Conservation (phyloP, 2,888 invertebrate species). For the Therioaphis trifolii region DNA sequence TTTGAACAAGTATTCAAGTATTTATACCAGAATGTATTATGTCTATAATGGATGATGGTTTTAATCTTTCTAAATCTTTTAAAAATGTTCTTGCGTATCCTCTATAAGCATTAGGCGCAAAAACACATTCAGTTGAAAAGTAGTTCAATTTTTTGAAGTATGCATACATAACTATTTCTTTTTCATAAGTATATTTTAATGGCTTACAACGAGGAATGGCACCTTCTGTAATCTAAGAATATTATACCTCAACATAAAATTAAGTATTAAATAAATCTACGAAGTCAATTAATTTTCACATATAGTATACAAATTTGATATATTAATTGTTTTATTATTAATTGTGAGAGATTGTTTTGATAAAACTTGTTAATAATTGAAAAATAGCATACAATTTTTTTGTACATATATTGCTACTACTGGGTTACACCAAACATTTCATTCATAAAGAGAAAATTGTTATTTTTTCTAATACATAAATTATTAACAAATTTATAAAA, state of each 20-base stretch:
- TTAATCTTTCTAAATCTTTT: slow-evolving; percentile 94
- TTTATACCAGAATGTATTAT: slow-evolving; percentile 86
- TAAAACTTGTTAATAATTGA: too few species aligned
- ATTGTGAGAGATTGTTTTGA: too few species aligned
- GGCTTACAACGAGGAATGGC: slow-evolving; percentile 93
- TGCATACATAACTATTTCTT: slow-evolving; percentile 99
- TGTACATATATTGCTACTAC: too few species aligned
- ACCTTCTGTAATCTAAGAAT: slow-evolving; percentile 79
- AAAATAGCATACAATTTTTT: too few species aligned
- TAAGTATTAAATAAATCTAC: slow-evolving; percentile 49
- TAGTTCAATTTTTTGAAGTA: slow-evolving; percentile 95
- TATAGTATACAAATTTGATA: too few species aligned
- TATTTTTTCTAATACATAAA: too few species aligned
- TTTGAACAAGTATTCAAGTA: background rate
- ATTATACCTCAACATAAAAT: slow-evolving; percentile 19
- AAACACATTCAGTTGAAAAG: slow-evolving; percentile 98
- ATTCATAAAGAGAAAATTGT: too few species aligned
- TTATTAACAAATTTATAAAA: too few species aligned
- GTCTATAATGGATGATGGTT: slow-evolving; percentile 91
- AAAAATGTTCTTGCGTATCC: slow-evolving; percentile 90
- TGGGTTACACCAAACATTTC: too few species aligned
- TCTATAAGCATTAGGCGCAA: slow-evolving; percentile 97
- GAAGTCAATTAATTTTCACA: too few species aligned
- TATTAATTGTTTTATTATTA: too few species aligned
- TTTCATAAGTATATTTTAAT: slow-evolving; percentile 96